Evolutionary conservation across 35 echinoderm and acorn worm species (phyloP).

Genomic region (Amphiura filiformis): DNA sequence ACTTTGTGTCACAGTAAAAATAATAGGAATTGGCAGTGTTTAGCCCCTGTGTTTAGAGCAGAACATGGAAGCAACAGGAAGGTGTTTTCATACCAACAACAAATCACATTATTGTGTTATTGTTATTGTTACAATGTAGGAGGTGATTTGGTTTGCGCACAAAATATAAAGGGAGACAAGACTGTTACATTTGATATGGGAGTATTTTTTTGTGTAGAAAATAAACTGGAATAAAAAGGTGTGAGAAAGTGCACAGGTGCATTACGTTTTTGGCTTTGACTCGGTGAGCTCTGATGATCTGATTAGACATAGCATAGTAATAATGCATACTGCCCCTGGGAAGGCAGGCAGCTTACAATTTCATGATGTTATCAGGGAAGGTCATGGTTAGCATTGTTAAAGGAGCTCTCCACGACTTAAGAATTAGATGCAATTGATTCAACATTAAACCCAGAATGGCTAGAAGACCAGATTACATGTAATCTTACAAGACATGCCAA

Average conservation of each 20-base stretch:
- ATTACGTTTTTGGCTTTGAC: background rate
- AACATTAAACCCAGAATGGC: no score
- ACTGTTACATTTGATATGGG: no score
- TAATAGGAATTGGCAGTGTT: no score
- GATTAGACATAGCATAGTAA: constrained; percentile 9
- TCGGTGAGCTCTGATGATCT: background rate
- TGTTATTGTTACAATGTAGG: background rate
- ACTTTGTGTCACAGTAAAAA: no score
- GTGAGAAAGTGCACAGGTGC: constrained; percentile 3
- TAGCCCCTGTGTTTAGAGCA: no score
- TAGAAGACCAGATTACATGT: no score
- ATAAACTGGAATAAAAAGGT: background rate
- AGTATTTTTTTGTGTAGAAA: background rate
- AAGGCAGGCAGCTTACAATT: background rate
- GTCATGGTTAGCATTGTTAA: background rate
- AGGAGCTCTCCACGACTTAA: background rate
- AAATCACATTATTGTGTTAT: background rate
- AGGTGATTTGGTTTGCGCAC: background rate
- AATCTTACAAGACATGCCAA: no score
- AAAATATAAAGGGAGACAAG: background rate
- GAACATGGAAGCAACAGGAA: no score
- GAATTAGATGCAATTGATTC: no score
- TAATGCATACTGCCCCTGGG: background rate
- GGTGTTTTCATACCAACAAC: no score
- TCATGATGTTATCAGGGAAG: constrained; percentile 1